Percentiles rank a stretch among this genome's conserved stretches.
phyloP scores from a whole-genome alignment of 2,888 invertebrate species.

The Watsonalla binaria region DNA sequence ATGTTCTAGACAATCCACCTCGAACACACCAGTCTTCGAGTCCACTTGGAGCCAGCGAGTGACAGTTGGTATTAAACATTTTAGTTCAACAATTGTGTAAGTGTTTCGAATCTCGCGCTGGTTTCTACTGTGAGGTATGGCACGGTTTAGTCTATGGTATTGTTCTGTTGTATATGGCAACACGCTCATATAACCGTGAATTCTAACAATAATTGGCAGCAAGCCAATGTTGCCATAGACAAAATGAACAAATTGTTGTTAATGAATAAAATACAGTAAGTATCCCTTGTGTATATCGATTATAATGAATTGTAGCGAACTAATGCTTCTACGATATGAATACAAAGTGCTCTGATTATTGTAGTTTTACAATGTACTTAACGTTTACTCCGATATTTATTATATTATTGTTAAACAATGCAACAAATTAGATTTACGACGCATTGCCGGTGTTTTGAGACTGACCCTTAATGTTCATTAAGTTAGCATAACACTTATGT shows the following conservation, averaged over 20 bases:
- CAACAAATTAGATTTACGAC: slow-evolving; percentile 14
- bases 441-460: slow-evolving; percentile 23
- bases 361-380: slow-evolving; percentile 67
- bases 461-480: neutral
- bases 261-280: slow-evolving; percentile 36
- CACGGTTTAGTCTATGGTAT: slow-evolving; percentile 2
- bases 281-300: slow-evolving; percentile 42
- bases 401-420: slow-evolving; percentile 25
- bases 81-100: neutral
- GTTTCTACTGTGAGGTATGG: neutral
- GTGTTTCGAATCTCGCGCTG: slow-evolving; percentile 3
- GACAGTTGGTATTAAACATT: neutral
- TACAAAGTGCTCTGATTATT: slow-evolving; percentile 53
- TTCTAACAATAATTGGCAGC: neutral
- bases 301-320: slow-evolving; percentile 28
- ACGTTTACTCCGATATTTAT: slow-evolving; percentile 54
- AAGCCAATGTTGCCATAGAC: slow-evolving; percentile 35
- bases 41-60: neutral
- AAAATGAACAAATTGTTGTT: slow-evolving; percentile 25
- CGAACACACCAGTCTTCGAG: too few relatives aligned
- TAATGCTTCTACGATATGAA: slow-evolving; percentile 22
- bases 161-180: slow-evolving; percentile 20
- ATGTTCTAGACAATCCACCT: too few relatives aligned
- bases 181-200: slow-evolving; percentile 11
- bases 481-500: neutral